A percentile compares a stretch with the other conserved stretches of the same genome.
Evolutionary conservation across 2,888 invertebrate species (phyloP).

Genomic region (Ecliptopera silaceata): DNA sequence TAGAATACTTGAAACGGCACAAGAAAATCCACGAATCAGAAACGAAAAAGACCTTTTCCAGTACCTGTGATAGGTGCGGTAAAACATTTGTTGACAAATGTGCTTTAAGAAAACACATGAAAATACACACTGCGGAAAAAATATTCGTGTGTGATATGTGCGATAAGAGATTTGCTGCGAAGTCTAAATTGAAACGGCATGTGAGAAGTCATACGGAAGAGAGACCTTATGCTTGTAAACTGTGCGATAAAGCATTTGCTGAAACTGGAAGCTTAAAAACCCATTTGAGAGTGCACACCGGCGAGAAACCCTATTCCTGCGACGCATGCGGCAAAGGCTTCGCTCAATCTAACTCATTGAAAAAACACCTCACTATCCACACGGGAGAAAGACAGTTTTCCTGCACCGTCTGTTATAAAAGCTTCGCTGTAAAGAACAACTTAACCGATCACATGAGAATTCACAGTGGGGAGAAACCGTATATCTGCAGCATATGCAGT

Average conservation of each 20-base stretch:
- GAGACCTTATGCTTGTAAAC: conserved; percentile 16
- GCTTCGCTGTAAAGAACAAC: conserved; percentile 23
- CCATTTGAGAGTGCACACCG: conserved; percentile 20
- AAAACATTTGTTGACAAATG: conserved; percentile 18
- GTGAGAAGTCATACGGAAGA: conserved; percentile 21
- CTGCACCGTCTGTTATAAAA: conserved; percentile 19
- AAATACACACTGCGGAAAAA: conserved; percentile 25
- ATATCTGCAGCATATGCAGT: conserved; percentile 12
- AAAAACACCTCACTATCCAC: conserved; percentile 24
- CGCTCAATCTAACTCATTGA: conserved; percentile 19
- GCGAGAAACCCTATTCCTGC: conserved; percentile 24
- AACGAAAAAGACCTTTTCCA: neutral
- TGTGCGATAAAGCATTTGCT: conserved; percentile 18
- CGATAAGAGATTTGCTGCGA: conserved; percentile 17
- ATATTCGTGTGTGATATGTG: conserved; percentile 20
- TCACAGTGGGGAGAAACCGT: conserved; percentile 26
- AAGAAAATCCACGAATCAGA: conserved; percentile 10
- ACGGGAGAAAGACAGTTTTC: conserved; percentile 22
- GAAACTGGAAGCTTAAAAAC: conserved; percentile 25
- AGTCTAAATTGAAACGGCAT: conserved; percentile 20
- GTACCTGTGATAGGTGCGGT: conserved; percentile 24
- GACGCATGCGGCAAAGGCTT: conserved; percentile 25
- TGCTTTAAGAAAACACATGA: conserved; percentile 21
- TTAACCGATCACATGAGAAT: conserved; percentile 26
- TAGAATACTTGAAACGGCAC: conserved; percentile 21